Evolutionary conservation across 1,140 invertebrate species (phyloP).

Genomic region (Drosophila ficusphila): DNA sequence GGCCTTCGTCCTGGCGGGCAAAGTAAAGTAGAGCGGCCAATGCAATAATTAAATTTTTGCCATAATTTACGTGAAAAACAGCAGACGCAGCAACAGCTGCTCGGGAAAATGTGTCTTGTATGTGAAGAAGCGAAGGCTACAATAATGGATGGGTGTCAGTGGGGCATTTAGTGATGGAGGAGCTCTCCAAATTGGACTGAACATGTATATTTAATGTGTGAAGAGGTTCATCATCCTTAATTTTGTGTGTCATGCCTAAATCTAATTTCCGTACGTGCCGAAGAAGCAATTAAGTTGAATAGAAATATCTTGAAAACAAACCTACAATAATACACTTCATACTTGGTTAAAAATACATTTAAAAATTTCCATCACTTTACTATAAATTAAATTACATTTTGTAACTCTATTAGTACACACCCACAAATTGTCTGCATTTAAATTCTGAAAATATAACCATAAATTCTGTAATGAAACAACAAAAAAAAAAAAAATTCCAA

Average conservation of each 20-base stretch:
- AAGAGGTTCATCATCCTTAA: slow-evolving; percentile 11
- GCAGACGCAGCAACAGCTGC: slow-evolving; percentile 54
- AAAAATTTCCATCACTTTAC: neutral
- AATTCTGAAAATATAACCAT: neutral
- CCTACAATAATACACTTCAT: too few relatives aligned
- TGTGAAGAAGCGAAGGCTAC: slow-evolving; percentile 3
- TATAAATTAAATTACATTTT: neutral
- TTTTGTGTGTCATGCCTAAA: slow-evolving; percentile 4
- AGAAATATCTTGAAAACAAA: neutral
- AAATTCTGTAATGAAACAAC: slow-evolving; percentile 10
- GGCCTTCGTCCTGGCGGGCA: neutral
- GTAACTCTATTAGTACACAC: neutral
- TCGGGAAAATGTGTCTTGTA: slow-evolving; percentile 17
- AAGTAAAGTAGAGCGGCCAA: slow-evolving; percentile 49
- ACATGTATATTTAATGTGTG: slow-evolving; percentile 15
- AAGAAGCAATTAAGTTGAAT: neutral
- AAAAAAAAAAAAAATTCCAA: slow-evolving; percentile 13
- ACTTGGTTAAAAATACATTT: neutral
- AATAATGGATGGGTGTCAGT: slow-evolving; percentile 38
- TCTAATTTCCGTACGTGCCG: neutral
- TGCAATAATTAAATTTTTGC: slow-evolving; percentile 72
- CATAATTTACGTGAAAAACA: slow-evolving; percentile 67
- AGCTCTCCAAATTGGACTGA: slow-evolving; percentile 1
- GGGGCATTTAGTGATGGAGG: slow-evolving; percentile 26
- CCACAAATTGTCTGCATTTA: neutral